Conservation (phyloP, 2,797 vertebrate species). For the Cirrhinus mrigala region DNA sequence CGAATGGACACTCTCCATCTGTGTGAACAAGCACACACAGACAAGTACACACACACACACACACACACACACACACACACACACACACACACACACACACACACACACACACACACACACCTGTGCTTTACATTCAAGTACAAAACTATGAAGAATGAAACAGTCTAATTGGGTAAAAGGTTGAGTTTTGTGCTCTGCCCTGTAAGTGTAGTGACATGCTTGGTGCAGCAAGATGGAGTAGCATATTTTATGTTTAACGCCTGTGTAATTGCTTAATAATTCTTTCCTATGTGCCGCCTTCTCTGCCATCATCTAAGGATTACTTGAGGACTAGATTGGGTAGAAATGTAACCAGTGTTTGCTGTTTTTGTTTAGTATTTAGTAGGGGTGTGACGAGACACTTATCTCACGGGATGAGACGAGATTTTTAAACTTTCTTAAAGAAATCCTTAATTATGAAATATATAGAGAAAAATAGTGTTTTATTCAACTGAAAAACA, state of each 20-base stretch:
- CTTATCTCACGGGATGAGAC: too few relatives aligned
- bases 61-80: slow-evolving; percentile 1
- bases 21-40: slow-evolving; percentile 37
- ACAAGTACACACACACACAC: slow-evolving; percentile 14
- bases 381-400: too few relatives aligned
- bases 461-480: too few relatives aligned
- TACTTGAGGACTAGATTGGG: background rate
- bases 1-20: slow-evolving; percentile 53
- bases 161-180: slow-evolving; percentile 10
- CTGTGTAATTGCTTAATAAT: slow-evolving; percentile 18
- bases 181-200: background rate
- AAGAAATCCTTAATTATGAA: too few relatives aligned
- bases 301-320: slow-evolving; percentile 3
- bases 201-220: background rate
- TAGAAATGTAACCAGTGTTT: slow-evolving; percentile 22
- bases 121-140: slow-evolving; percentile 31
- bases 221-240: background rate
- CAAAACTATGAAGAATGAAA: slow-evolving; percentile 33
- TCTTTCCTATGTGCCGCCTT: slow-evolving; percentile 18
- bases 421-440: too few relatives aligned
- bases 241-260: slow-evolving; percentile 1
- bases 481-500: too few relatives aligned
- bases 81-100: background rate
- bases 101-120: slow-evolving; percentile 14
- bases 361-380: background rate